phyloP scores from a whole-genome alignment of 2,888 invertebrate species.

The Slavum lentiscoides region DNA sequence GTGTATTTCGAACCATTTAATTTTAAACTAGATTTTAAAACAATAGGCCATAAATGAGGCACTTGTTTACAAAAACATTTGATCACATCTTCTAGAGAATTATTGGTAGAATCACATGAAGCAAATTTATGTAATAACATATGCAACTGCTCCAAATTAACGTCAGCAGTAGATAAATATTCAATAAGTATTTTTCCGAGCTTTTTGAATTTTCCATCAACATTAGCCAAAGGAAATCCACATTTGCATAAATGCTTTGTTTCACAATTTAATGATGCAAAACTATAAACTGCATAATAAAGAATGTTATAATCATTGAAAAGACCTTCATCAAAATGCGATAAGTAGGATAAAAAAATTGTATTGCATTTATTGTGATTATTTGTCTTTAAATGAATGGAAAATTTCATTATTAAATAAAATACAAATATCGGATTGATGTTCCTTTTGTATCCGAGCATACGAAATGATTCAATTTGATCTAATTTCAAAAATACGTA shows the following conservation, averaged over 20 bases:
- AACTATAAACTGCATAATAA: conserved; percentile 52
- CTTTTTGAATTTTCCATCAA: conserved; percentile 37
- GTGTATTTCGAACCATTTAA: conserved; percentile 7
- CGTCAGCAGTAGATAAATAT: conserved; percentile 22
- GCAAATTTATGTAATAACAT: conserved; percentile 22
- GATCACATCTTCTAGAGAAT: conserved; percentile 37
- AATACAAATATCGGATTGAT: conserved; percentile 53
- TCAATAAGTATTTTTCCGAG: conserved; percentile 44
- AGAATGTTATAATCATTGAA: conserved; percentile 44
- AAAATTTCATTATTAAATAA: conserved; percentile 55
- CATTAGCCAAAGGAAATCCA: conserved; percentile 45
- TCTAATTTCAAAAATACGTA: conserved; percentile 58
- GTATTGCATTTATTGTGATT: conserved; percentile 54
- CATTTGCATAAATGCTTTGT: conserved; percentile 37
- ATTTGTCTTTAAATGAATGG: conserved; percentile 49
- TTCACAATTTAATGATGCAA: conserved; percentile 3
- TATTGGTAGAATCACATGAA: conserved; percentile 2
- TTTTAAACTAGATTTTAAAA: conserved; percentile 32
- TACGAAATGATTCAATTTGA: conserved; percentile 57
- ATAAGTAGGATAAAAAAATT: conserved; percentile 52
- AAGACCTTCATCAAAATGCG: conserved; percentile 37
- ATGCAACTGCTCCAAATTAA: conserved; percentile 31
- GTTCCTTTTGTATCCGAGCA: conserved; percentile 56
- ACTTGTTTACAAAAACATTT: conserved; percentile 50
- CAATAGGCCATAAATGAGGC: conserved; percentile 28